Evolutionary conservation across 2,113 vertebrate species (phyloP), one percentile per base, ranked within the genome.

Genomic region (Vidua chalybeata): DNA sequence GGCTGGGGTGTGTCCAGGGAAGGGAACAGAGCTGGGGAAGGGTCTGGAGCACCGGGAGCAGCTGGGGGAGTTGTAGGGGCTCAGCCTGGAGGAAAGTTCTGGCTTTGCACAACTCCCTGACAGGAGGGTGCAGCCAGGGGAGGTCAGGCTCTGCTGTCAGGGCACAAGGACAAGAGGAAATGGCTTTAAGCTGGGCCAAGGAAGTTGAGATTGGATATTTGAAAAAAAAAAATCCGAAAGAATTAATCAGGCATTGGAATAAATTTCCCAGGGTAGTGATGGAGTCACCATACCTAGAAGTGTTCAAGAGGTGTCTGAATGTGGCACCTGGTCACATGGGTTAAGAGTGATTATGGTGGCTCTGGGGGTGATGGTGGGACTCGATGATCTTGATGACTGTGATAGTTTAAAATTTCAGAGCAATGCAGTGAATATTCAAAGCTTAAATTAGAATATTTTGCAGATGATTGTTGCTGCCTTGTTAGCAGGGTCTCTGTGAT

Each of bases 131-230:
- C 35, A 77, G 27, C 16, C 1, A 1, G 31, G 12, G 20, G 5
- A 31, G 11, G 33, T 59, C 0, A 0, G 18, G 18, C 22, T 43
- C 54, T 77, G 46, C 63, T 68, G 1, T 27, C 27, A 15, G 63
- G 72, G 37, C 43, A 5, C 54, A 59, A 26, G 54, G 35, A 33
- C 2, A 4, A 45, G 84, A 46, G 28, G 23, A 12, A 78, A 62
- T 0, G 1, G 33, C 27, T 13, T 37, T 46, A 37, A 5, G 27
- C 26, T 68, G 45, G 0, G 0, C 17, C 37, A 37, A 11, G 37
- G 37, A 12, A 2, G 39, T 18, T 61, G 2, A 61, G 23, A 22
- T 37, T 52, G 28, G 39, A 46, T 69, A 39, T 54, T 28, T 18
- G 22, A 4, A 35, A 52, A 69, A 52, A 6, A 30, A n/a, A 46